Base-by-base conservation (phyloP, 2,888 invertebrate genomes). In the Lasioglossum calceatum region DNA sequence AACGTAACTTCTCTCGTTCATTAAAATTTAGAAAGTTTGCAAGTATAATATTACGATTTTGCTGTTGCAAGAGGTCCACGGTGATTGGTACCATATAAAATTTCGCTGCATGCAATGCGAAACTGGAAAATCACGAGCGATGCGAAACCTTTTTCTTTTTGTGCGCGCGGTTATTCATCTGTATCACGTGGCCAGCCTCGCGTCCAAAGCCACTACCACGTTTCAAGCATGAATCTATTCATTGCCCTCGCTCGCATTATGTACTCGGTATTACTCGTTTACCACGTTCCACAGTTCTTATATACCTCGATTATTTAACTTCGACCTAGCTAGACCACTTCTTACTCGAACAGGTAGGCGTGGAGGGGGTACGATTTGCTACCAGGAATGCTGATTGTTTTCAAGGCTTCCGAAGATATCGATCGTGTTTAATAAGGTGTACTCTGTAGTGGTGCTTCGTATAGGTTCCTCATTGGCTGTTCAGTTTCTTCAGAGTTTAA, bases 241-340 rank as follows among this genome's bases (percentile, higher is more conserved):
- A 85, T 90, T 86, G 77, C 81, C 50, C 74, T 58, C 44, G 77
- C 54, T 85, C 74, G 73, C 61, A 80, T 44, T 32, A 64, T 64
- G 77, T 87, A 81, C 78, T 77, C 73, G 75, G 79, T 77, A 73
- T 84, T 86, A 75, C 77, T 74, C 71, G 70, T 80, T 83, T 73
- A 76, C 71, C 79, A 72, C 81, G 75, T 81, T 84, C 71, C 77
- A 61, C 58, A 73, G 67, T 73, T 85, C 82, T 84, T 82, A 77
- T 73, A 39, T 36, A 70, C 27, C 39, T n/a, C 74, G 80, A 86
- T 84, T 86, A 86, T 84, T 81, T 86, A 86, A 84, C 77, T 84
- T 77, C 78, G 86, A 86, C 84, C 84, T 47, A 64, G 75, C 50
- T 50, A 75, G 44, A 76, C 81, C 50, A 58, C 81, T 86, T 86